Percentiles rank a stretch among this genome's conserved stretches.
These are phyloP conservation scores for Eurosta solidaginis DNA, from an alignment of 1,140 invertebrate species.

Conservation along the genomic window DNA sequence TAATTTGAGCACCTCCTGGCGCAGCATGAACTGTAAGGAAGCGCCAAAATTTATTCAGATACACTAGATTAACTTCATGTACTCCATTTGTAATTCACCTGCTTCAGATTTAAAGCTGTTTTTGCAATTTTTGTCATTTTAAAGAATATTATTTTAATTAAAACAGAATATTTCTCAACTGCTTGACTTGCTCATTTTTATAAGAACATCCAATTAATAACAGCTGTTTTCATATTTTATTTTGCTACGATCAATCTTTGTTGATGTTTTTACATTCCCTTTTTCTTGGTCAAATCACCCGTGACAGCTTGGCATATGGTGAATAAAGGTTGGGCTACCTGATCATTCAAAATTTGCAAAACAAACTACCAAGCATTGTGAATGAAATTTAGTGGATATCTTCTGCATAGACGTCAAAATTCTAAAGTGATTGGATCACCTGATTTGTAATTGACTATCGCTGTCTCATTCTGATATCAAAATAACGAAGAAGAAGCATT, in stretches of 20 bases:
- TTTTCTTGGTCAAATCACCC: background rate
- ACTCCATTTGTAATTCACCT: constrained; percentile 55
- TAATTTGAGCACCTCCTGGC: constrained; percentile 75
- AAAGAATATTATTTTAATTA: background rate
- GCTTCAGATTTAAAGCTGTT: constrained; percentile 64
- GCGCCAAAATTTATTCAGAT: background rate
- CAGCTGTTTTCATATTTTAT: constrained; percentile 7
- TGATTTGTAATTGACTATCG: no score
- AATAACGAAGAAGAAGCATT: no score
- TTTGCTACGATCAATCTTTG: background rate
- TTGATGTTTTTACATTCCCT: background rate
- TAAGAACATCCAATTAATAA: background rate
- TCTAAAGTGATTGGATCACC: no score
- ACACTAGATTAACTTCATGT: constrained; percentile 21
- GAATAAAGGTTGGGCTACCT: background rate
- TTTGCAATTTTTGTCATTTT: constrained; percentile 62
- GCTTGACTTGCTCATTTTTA: background rate
- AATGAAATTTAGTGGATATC: no score
- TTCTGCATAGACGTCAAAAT: no score
- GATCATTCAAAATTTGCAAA: no score
- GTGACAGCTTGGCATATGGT: background rate
- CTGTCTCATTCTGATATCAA: no score
- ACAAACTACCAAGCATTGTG: no score
- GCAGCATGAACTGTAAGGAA: constrained; percentile 70
- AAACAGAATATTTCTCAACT: background rate